These are phyloP conservation scores for Temnothorax ravouxi DNA, from an alignment of 2,888 invertebrate species.

Conservation along the genomic window DNA sequence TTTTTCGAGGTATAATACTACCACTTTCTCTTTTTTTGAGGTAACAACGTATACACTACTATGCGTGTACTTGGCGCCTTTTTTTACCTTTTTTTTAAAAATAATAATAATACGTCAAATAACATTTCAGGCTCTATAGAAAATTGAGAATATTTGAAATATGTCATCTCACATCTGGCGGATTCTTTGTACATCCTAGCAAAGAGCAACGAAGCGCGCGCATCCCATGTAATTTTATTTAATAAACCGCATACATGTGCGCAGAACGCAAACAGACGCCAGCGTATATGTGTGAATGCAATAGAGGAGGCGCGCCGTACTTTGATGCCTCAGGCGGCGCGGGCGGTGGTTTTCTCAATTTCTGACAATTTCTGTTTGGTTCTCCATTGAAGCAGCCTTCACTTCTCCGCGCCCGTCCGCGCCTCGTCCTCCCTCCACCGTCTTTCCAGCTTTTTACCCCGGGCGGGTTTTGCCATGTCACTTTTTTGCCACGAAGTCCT, in stretches of 20 bases:
- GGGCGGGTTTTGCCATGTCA: constrained; percentile 25
- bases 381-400: constrained; percentile 51
- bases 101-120: constrained; percentile 16
- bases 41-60: too few relatives aligned
- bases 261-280: constrained; percentile 24
- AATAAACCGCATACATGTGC: constrained; percentile 43
- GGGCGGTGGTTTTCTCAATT: constrained; percentile 62
- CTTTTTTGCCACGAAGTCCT: constrained; percentile 19
- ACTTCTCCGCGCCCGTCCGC: constrained; percentile 4
- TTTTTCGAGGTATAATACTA: too few relatives aligned
- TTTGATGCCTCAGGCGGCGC: constrained; percentile 33
- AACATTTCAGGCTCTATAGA: neutral
- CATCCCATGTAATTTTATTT: constrained; percentile 49
- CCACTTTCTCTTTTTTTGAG: too few relatives aligned
- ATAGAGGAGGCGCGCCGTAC: constrained; percentile 35
- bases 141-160: constrained; percentile 40
- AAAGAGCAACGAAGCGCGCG: constrained; percentile 36
- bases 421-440: neutral
- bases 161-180: constrained; percentile 35
- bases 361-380: constrained; percentile 64
- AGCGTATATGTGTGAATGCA: constrained; percentile 17
- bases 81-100: too few relatives aligned
- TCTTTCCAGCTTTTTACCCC: constrained; percentile 23
- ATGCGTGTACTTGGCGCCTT: too few relatives aligned
- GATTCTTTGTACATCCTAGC: constrained; percentile 9